These are phyloP conservation scores for Hydroisotoma schaefferi DNA, from an alignment of 2,888 invertebrate genomes.

Conservation along the genomic window DNA sequence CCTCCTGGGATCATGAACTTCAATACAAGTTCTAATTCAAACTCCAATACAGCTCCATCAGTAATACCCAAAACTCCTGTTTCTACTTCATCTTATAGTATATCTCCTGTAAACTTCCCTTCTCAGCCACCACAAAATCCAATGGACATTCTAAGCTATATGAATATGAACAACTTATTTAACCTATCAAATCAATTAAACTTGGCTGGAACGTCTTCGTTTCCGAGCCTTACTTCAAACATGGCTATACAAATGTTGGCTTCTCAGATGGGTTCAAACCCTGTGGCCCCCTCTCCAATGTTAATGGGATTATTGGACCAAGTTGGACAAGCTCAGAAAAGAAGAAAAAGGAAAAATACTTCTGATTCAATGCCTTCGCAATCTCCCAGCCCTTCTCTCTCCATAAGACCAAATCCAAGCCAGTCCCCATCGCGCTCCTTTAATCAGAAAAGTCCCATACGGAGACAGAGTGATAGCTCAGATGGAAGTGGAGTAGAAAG, in stretches of 20 bases:
- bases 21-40: conserved; percentile 2
- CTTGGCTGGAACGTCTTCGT: not conserved
- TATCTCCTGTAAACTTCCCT: conserved; percentile 31
- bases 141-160: conserved; percentile 8
- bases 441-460: conserved; percentile 39
- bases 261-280: conserved; percentile 16
- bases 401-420: conserved; percentile 23
- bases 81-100: conserved; percentile 31
- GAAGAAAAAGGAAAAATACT: conserved; percentile 44
- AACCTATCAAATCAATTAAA: conserved; percentile 7
- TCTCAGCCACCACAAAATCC: conserved; percentile 11
- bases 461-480: conserved; percentile 41
- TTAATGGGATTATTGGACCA: conserved; percentile 41
- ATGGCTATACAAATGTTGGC: conserved; percentile 29
- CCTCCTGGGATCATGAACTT: conserved; percentile 13
- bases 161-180: conserved; percentile 28
- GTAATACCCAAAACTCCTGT: conserved; percentile 10
- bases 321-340: conserved; percentile 37
- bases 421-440: conserved; percentile 42
- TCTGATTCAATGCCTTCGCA: conserved; percentile 15
- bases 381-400: not conserved
- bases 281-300: conserved; percentile 1
- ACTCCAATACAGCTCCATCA: conserved; percentile 16
- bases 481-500: conserved; percentile 18
- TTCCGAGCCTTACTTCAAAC: conserved; percentile 14